Base-by-base conservation (phyloP, 2,888 invertebrate species). In the Branchellion lobata region DNA sequence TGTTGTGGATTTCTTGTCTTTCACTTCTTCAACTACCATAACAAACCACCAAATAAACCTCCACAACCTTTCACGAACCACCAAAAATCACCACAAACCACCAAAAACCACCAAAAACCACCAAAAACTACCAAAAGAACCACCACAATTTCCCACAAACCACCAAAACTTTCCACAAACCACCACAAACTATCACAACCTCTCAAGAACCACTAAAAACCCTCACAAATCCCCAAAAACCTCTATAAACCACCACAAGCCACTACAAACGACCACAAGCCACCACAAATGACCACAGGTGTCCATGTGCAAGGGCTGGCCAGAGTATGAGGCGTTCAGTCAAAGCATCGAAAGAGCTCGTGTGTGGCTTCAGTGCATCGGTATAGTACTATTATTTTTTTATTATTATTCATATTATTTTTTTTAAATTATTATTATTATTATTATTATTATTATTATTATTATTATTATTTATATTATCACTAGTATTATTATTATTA, bases 261-360 rank as follows among this genome's bases (percentile, higher is more conserved):
- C n/a, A n/a, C n/a, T n/a, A n/a, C n/a, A n/a, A n/a, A n/a, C n/a
- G n/a, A n/a, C n/a, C n/a, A n/a, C n/a, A n/a, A n/a, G n/a, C n/a
- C n/a, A 40, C 61, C 61, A 24, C n/a, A 8, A 57, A 5, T n/a
- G 24, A 5, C 61, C 8, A 5, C 21, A 57, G 61, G 61, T 57
- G 24, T 57, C 61, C n/a, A 57, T 24, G 61, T 57, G 61, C n/a
- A 57, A 57, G 24, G 61, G 24, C n/a, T 24, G 24, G 24, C 61
- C 61, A 57, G 61, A 57, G 61, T 57, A 57, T 24, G 61, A 57
- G 61, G 61, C 61, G 24, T 57, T 57, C n/a, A 57, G 61, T 57
- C n/a, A 57, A 5, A 57, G 11, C 21, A 57, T 57, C 11, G n/a
- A 57, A 18, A 57, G 61, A n/a, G 8, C 61, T 3, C 21, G 61